A percentile compares a stretch with the other conserved stretches of the same genome.
Conservation (phyloP, 2,888 invertebrate species). For the Spicauda simplicius region DNA sequence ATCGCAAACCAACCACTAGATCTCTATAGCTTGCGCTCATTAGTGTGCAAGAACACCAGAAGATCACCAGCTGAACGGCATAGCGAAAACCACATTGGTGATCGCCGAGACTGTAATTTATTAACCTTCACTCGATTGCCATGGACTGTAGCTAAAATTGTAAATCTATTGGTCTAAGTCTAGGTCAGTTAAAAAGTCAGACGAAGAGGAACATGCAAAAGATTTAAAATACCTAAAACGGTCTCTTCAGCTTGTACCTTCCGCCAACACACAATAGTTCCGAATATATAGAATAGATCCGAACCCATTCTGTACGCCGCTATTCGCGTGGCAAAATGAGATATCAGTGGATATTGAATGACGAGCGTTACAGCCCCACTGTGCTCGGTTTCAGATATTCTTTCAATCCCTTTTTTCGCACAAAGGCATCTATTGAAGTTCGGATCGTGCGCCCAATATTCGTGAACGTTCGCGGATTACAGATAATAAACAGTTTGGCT, state of each 20-base stretch:
- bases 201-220: too few relatives aligned
- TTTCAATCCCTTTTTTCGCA: slow-evolving; percentile 53
- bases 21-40: too few relatives aligned
- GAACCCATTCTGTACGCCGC: slow-evolving; percentile 62
- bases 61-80: too few relatives aligned
- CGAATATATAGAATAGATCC: slow-evolving; percentile 49
- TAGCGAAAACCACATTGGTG: too few relatives aligned
- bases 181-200: too few relatives aligned
- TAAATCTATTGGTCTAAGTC: too few relatives aligned
- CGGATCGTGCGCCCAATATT: slow-evolving; percentile 34
- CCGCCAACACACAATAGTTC: slow-evolving; percentile 52
- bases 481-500: slow-evolving; percentile 54
- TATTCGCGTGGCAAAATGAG: slow-evolving; percentile 77
- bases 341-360: slow-evolving; percentile 82
- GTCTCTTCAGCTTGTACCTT: slow-evolving; percentile 47
- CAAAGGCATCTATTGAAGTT: slow-evolving; percentile 49
- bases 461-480: slow-evolving; percentile 48
- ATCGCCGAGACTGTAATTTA: too few relatives aligned
- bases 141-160: too few relatives aligned
- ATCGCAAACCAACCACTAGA: too few relatives aligned
- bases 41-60: too few relatives aligned
- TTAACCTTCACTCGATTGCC: too few relatives aligned
- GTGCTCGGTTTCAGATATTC: slow-evolving; percentile 58
- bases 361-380: slow-evolving; percentile 58
- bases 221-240: too few relatives aligned